Evolutionary conservation across 2,888 invertebrate species (phyloP).

Genomic region (Lobophora halterata): DNA sequence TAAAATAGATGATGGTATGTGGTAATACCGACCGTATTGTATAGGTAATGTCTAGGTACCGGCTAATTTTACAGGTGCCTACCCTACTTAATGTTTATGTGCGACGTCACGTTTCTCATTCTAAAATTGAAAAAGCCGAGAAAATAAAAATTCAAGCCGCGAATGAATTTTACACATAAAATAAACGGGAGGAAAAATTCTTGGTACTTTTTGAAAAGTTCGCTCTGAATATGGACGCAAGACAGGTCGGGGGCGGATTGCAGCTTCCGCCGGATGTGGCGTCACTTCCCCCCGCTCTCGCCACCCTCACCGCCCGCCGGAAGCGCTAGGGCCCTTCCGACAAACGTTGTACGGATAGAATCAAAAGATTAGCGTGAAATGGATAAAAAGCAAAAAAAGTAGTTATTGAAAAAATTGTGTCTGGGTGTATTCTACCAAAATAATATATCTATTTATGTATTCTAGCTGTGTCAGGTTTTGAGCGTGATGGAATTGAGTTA

Average conservation of each 20-base stretch:
- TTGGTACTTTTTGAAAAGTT: constrained; percentile 27
- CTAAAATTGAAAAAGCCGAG: not conserved
- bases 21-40: no score
- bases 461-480: no score
- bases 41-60: no score
- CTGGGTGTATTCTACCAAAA: no score
- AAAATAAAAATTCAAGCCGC: constrained; percentile 8
- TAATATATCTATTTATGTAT: no score
- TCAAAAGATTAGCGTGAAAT: not conserved
- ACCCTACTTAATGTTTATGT: no score
- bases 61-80: no score
- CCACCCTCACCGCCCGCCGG: constrained; percentile 45
- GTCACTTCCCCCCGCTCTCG: constrained; percentile 37
- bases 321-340: constrained; percentile 60
- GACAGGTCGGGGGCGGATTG: constrained; percentile 39
- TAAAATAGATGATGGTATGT: no score
- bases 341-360: constrained; percentile 32
- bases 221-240: constrained; percentile 21
- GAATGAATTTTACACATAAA: constrained; percentile 16
- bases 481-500: no score
- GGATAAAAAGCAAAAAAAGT: no score
- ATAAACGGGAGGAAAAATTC: constrained; percentile 22
- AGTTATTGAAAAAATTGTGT: no score
- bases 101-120: no score
- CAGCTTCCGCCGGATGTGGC: constrained; percentile 73